phyloP scores from a whole-genome alignment of 2,888 invertebrate genomes.

The Seira sanloemensis region DNA sequence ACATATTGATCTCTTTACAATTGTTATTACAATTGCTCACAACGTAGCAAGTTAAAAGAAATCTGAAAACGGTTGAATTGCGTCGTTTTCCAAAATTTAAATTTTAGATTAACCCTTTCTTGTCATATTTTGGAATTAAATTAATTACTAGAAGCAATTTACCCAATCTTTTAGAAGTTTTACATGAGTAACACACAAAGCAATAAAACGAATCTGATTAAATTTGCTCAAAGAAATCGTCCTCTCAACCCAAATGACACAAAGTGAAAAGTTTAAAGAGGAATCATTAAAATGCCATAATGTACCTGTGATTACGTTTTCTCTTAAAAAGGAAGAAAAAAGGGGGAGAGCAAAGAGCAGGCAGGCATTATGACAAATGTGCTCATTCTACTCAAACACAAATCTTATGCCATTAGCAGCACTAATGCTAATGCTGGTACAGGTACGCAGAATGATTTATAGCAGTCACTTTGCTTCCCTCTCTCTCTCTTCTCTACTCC shows the following conservation, averaged over 20 bases:
- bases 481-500: background rate
- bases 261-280: background rate
- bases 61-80: too few species aligned
- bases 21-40: too few species aligned
- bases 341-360: background rate
- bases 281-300: background rate
- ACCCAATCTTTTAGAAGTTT: too few species aligned
- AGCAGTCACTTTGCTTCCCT: conserved; percentile 33
- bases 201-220: background rate
- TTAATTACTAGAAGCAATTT: too few species aligned
- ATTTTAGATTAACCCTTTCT: too few species aligned
- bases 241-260: background rate
- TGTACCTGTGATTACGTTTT: background rate
- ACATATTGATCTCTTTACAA: too few species aligned
- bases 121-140: too few species aligned
- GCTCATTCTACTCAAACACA: conserved; percentile 4
- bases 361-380: background rate
- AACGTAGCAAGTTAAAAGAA: too few species aligned
- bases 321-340: background rate
- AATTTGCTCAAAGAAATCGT: background rate
- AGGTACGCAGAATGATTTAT: conserved; percentile 51
- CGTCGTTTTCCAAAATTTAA: too few species aligned
- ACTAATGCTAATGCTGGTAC: conserved; percentile 15
- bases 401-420: conserved; percentile 22
- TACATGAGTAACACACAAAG: too few species aligned